These are phyloP conservation scores for Nestor notabilis DNA, from an alignment of 2,113 vertebrate genomes.

Conservation along the genomic window DNA sequence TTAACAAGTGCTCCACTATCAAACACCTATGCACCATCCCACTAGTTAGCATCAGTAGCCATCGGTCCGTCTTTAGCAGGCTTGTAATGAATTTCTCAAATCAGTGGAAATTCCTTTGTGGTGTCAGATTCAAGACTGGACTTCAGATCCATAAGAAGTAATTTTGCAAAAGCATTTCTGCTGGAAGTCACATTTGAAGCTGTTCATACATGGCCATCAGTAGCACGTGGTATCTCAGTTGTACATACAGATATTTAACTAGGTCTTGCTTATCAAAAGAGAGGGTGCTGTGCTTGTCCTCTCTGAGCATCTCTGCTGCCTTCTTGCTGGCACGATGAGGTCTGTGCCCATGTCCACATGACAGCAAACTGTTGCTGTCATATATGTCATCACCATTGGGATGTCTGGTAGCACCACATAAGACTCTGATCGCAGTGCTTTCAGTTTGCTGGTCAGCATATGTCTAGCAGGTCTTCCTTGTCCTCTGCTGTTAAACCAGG, in stretches of 20 bases:
- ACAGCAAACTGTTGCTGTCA: background rate
- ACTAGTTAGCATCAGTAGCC: background rate
- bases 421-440: background rate
- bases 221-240: background rate
- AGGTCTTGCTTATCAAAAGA: background rate
- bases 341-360: background rate
- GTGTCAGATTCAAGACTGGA: background rate
- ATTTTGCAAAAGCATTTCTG: background rate
- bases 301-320: background rate
- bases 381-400: background rate
- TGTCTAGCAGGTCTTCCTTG: background rate
- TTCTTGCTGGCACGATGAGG: background rate
- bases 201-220: background rate
- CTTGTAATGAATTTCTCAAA: background rate
- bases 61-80: background rate
- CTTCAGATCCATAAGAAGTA: background rate
- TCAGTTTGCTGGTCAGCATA: background rate
- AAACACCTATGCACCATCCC: background rate
- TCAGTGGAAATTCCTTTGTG: background rate
- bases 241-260: background rate
- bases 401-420: background rate
- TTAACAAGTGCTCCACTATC: background rate
- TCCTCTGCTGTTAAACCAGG: background rate
- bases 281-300: background rate
- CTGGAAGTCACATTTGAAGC: background rate